Evolutionary conservation across 2,888 invertebrate genomes (phyloP).

Genomic region (Nasonovia ribisnigri): DNA sequence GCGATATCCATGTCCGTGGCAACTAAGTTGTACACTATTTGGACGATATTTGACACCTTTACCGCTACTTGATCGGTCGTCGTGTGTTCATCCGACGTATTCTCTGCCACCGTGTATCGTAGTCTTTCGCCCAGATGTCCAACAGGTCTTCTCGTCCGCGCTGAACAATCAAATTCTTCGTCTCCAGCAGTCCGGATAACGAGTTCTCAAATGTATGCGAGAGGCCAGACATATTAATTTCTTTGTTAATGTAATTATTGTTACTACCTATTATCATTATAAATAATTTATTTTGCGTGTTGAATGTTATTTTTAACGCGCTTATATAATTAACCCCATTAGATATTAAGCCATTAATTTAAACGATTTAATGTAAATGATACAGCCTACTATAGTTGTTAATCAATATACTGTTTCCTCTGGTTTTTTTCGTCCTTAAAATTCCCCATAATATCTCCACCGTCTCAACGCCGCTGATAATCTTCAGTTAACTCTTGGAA

Average conservation of each 20-base stretch:
- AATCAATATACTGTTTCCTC: neutral
- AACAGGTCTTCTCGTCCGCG: too few relatives aligned
- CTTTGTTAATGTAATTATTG: neutral
- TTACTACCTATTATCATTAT: neutral
- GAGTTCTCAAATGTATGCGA: neutral
- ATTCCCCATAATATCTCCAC: neutral
- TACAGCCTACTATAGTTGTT: neutral
- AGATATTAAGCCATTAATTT: neutral
- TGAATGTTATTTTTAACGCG: neutral
- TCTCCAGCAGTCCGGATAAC: neutral
- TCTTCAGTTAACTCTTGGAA: neutral
- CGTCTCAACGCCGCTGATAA: neutral
- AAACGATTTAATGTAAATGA: neutral
- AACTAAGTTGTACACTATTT: too few relatives aligned
- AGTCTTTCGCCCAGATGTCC: too few relatives aligned
- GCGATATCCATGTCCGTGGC: too few relatives aligned
- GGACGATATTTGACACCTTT: too few relatives aligned
- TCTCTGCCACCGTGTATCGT: too few relatives aligned
- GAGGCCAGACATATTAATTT: neutral
- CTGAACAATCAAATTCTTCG: neutral
- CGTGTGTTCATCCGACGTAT: too few relatives aligned
- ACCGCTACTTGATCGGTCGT: too few relatives aligned
- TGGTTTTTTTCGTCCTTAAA: neutral
- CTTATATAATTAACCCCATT: neutral
- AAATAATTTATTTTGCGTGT: neutral